Evolutionary conservation across 2,888 invertebrate species (phyloP).

Genomic region (Elmis aenea): DNA sequence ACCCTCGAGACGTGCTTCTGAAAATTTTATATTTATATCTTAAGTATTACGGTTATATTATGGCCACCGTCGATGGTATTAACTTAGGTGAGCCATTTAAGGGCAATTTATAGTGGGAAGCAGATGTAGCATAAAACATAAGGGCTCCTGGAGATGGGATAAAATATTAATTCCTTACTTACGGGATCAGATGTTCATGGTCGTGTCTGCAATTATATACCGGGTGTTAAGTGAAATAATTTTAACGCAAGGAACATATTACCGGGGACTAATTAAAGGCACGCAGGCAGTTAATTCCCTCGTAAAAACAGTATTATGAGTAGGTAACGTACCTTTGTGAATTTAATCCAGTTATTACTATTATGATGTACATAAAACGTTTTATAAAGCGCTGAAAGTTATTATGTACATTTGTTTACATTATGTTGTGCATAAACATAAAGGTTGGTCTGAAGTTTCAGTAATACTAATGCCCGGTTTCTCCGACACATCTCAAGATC

Average conservation of each 20-base stretch:
- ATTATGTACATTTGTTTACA: no score
- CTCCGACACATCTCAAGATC: no score
- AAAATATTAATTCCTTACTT: constrained; percentile 31
- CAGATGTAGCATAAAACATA: constrained; percentile 30
- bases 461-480: no score
- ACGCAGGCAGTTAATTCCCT: no score
- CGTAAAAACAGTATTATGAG: no score
- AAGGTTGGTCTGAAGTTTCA: no score
- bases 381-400: no score
- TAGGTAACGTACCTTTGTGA: no score
- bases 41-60: constrained; percentile 16
- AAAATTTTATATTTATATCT: neutral
- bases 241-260: neutral
- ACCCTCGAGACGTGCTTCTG: neutral
- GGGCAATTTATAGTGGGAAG: constrained; percentile 30
- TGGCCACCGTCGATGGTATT: constrained; percentile 27
- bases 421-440: no score
- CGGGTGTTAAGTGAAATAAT: constrained; percentile 19
- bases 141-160: constrained; percentile 22
- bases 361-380: no score
- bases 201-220: constrained; percentile 16
- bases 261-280: no score
- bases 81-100: constrained; percentile 26
- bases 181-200: constrained; percentile 21
- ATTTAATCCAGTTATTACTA: no score